Evolutionary conservation across 2,888 invertebrate genomes (phyloP), one percentile per base, ranked within the genome.

Genomic region (Drosophila kuntzei): DNA sequence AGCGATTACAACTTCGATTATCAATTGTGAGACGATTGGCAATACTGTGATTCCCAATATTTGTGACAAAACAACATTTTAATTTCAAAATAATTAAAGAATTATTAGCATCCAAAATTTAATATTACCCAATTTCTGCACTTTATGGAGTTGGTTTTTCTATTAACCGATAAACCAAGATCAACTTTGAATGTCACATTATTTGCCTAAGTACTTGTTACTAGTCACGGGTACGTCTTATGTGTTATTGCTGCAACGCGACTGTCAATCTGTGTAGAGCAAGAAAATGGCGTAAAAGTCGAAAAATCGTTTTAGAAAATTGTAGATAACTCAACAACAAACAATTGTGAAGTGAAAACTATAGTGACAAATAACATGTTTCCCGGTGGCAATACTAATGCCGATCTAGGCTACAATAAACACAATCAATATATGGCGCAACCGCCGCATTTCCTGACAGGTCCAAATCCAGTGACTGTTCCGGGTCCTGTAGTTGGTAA

Each of bases 401-500:
- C 90, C 14, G 87, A 91, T 36, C 22, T 82, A 37, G 89, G 90
- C 51, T 78, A 87, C 27, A 91, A 89, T 66, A 90, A 84, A 63
- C 86, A 81, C 47, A 87, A 79, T 94, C 90, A 95, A 76, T 87
- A 87, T 34, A 71, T 95, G 67, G 47, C 65, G 22, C 89, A 81
- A 44, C 69, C 71, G 29, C 68, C 76, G 87, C 95, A 96, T 90
- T 97, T 97, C 96, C 95, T 97, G 53, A 96, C 89, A 50, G 69
- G 76, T 8, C 53, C 90, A 53, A 70, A 78, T 9, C 50, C 66
- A 9, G 65, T 46, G 12, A 65, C 77, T 34, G 32, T 57, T 25
- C 70, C 59, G 8, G 41, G 53, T 0, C 36, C 55, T 14, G 59
- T 16, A 12, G 34, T 67, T 3, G 41, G 16, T 6, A 75, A 62